Evolutionary conservation across 2,888 invertebrate genomes (phyloP), one percentile per base, ranked within the genome.

Genomic region (Aspidapion aeneum): DNA sequence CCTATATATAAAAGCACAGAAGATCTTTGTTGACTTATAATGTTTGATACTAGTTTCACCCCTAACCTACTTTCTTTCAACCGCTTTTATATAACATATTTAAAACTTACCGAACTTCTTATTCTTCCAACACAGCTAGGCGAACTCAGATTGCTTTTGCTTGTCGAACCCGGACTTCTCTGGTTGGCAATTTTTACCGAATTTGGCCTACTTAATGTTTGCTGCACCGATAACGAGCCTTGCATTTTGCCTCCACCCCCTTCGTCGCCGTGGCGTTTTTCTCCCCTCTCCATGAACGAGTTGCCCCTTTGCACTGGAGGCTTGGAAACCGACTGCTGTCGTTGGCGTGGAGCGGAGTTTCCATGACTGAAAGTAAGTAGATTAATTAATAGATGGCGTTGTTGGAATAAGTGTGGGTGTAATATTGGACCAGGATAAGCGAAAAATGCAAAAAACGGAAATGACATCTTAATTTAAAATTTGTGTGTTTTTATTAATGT

Each of bases 41-140:
- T n/a, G n/a, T n/a, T n/a, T n/a, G n/a, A n/a, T n/a, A n/a, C n/a
- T n/a, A n/a, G n/a, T n/a, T n/a, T n/a, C n/a, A n/a, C n/a, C 12
- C 35, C 35, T 35, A 35, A 35, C 35, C 35, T 35, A 35, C 35
- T 35, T 35, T 35, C 12, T n/a, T 12, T 35, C 12, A 35, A 35
- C 35, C 35, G 3, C 3, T 3, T 35, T 35, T 35, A 35, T 7
- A 35, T 35, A 12, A 7, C 12, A 7, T 35, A 7, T 52, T 18
- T 18, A 9, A 7, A 12, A 83, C 85, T 84, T 75, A 86, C 86
- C 79, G 85, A 80, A 75, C 85, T 85, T 64, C 76, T 72, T 52
- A 72, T 70, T 55, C 73, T 83, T 80, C 81, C 80, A 1, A 73
- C 79, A 79, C 71, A 81, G 79, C 73, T 78, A 64, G 72, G 72